Base-by-base conservation (phyloP, 1,140 invertebrate genomes). In the Cheumatopsyche charites region DNA sequence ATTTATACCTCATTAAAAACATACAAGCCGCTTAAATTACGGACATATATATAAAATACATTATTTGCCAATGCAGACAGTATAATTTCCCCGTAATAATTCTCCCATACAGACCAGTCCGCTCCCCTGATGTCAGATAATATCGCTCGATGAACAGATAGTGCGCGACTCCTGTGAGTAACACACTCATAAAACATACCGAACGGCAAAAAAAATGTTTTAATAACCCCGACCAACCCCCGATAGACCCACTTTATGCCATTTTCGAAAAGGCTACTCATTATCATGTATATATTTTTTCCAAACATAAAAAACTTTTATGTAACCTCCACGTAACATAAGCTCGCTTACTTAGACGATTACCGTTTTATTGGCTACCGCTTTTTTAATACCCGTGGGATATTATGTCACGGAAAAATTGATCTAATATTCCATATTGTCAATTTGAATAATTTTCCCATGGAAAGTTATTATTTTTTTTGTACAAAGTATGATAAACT, bases 101-200 rank as follows among this genome's bases (percentile, higher is more conserved):
- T n/a, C 36, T 45, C 70, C 62, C 43, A 43, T 25, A 21, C 43
- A n/a, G n/a, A 21, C 12, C 43, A 63, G 49, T 66, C 47, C 63
- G 25, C 72, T 62, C 62, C 43, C 61, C 45, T 45, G 19, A 23
- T 23, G 21, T 23, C 41, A 49, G 73, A 74, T 72, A 71, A 23
- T 29, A 74, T 74, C 73, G 58, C 3, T 43, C 66, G 73, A 74
- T 74, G 73, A 65, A 72, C 70, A 74, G 73, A 74, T 74, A 74
- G 62, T 69, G 63, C 15, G 29, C 66, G 23, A 68, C 52, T 41
- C 70, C 62, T 25, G 65, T 52, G 55, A 52, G 65, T 58, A 65
- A 65, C 47, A 29, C 25, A 41, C 65, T 71, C 69, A 62, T 74
- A 74, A 73, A 74, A 71, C 62, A 68, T 71, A 71, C 49, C 21